These are phyloP conservation scores for Elephantulus edwardii DNA, from an alignment of 2,113 vertebrate genomes.

Conservation along the genomic window DNA sequence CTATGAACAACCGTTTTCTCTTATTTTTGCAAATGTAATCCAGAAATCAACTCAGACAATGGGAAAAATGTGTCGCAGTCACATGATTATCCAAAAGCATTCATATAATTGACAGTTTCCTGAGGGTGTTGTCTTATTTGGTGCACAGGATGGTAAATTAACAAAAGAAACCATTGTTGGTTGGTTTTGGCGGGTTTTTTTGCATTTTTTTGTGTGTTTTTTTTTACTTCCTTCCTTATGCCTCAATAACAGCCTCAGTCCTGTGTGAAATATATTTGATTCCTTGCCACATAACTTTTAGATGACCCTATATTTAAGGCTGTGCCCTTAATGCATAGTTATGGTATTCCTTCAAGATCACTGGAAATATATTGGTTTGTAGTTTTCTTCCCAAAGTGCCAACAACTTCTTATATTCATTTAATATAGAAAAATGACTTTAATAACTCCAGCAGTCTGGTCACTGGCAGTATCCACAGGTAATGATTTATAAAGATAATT, in stretches of 20 bases:
- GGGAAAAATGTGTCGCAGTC: not conserved
- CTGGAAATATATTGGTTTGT: not conserved
- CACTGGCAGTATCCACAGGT: constrained; percentile 32
- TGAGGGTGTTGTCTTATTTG: not conserved
- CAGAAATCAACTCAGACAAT: not conserved
- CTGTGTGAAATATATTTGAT: not conserved
- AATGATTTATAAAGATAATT: constrained; percentile 72
- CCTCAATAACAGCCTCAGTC: not conserved
- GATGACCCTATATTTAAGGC: constrained; percentile 11
- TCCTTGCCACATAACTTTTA: constrained; percentile 12
- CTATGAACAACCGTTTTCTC: not conserved
- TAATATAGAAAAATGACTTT: constrained; percentile 74
- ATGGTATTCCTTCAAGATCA: constrained; percentile 44
- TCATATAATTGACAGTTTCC: not conserved
- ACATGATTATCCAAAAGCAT: not conserved
- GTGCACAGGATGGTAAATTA: not conserved
- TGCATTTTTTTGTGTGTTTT: not conserved
- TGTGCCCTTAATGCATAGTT: not conserved
- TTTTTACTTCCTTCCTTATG: not conserved
- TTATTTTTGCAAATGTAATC: not conserved
- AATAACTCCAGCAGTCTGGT: constrained; percentile 63
- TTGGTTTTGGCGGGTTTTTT: too few species aligned
- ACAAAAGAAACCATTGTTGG: not conserved
- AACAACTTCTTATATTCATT: constrained; percentile 49
- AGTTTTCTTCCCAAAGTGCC: constrained; percentile 51